Conservation (phyloP, 35 echinoderm and acorn worm species). For the Ophioderma brevispina region DNA sequence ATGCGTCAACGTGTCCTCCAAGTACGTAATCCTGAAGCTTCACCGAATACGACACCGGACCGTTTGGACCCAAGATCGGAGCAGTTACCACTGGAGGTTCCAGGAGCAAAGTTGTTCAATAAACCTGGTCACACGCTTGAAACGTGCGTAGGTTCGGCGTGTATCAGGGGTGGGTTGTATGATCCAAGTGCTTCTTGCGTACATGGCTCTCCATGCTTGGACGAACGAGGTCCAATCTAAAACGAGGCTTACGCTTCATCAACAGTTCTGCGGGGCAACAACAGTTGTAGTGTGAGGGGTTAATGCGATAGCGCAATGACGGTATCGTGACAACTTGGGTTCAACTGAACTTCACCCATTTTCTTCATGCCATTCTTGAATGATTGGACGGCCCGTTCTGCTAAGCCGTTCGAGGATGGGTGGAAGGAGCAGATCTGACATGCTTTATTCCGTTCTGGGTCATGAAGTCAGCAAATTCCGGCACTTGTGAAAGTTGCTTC, state of each 20-base stretch:
- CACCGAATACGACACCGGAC: too few relatives aligned
- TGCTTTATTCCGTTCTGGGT: slow-evolving; percentile 57
- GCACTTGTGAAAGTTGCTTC: slow-evolving; percentile 47
- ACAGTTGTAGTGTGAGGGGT: slow-evolving; percentile 62
- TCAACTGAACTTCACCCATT: slow-evolving; percentile 40
- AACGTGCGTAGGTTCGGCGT: not conserved
- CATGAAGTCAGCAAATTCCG: slow-evolving; percentile 34
- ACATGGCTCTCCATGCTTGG: not conserved
- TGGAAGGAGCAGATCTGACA: slow-evolving; percentile 53
- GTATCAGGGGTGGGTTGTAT: too few relatives aligned
- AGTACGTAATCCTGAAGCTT: too few relatives aligned
- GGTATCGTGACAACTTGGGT: slow-evolving; percentile 58
- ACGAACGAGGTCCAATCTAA: too few relatives aligned
- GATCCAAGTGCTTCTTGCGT: too few relatives aligned
- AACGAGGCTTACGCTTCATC: too few relatives aligned
- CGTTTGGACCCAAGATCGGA: too few relatives aligned
- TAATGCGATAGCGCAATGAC: slow-evolving; percentile 62
- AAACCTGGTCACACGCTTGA: not conserved
- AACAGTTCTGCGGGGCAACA: slow-evolving; percentile 42
- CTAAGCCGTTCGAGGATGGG: slow-evolving; percentile 43
- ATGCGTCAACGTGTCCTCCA: too few relatives aligned
- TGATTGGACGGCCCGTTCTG: slow-evolving; percentile 57
- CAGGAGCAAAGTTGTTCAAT: too few relatives aligned
- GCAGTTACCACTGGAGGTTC: too few relatives aligned
- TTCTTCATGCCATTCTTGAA: slow-evolving; percentile 29